Evolutionary conservation across 2,113 vertebrate genomes (phyloP), one percentile per base, ranked within the genome.

Genomic region (Leptocoma aspasia): DNA sequence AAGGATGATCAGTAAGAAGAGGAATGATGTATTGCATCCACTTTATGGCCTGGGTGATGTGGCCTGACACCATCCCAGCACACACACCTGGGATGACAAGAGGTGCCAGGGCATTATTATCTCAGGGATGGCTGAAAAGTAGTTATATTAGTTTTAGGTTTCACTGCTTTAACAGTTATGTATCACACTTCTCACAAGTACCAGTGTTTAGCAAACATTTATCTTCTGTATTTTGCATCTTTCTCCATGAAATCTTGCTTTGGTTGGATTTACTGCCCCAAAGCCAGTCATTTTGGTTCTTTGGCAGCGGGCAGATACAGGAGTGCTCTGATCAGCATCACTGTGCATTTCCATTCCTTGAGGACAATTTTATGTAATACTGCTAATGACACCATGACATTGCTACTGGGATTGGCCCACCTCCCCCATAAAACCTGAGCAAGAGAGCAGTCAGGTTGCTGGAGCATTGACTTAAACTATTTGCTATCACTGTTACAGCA

Each of bases 201-300:
- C 9, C 0, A 0, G 23, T 30, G 28, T 45, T 57, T 15, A 69
- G 28, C 12, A 57, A 77, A 45, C 2, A 27, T 39, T 79, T 61
- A 11, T 65, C 37, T 72, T 76, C n/a, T 54, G 15, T 30, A 49
- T 82, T 93, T 91, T 93, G 57, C 19, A 19, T 50, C 26, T 72
- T 77, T 82, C 50, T 86, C 31, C 31, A 30, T 24, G 28, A 79
- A 82, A 60, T 69, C 31, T 61, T 15, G 14, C 20, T 28, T 4
- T 22, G 27, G 24, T 16, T 76, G 31, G 11, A 68, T 76, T 89
- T 89, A 68, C 49, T 75, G 49, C 66, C 31, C 7, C 53, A 56
- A 85, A 94, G 44, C 3, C 54, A 76, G n/a, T 33, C 4, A 16
- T 20, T 60, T 76, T 7, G 0, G 5, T 82, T 73, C n/a, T 78